Evolutionary conservation across 2,797 vertebrate genomes (phyloP), one percentile per base, ranked within the genome.

Genomic region (Eulemur mongoz): DNA sequence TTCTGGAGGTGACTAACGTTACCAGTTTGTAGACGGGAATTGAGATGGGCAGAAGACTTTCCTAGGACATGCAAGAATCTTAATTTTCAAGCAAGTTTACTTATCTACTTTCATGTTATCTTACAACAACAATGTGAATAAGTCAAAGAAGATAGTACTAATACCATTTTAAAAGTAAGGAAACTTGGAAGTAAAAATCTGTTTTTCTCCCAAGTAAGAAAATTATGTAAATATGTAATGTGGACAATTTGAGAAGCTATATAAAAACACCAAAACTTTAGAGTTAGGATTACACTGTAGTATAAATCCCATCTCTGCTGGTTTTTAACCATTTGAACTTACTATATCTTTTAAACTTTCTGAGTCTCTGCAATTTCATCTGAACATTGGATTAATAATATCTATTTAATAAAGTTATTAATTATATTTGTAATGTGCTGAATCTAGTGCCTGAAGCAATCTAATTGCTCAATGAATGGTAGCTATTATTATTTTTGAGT

Each of bases 11-110:
- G 27, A 35, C 35, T 52, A 87, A 67, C 38, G 18, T 40, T 61
- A 57, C 20, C 69, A 27, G 9, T 73, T 65, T 67, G 40, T 82
- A 50, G 15, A 61, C 2, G 40, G 4, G 7, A 90, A 83, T 14
- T 45, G 25, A 82, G 72, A 54, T 45, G 27, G 14, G 14, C 9
- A 61, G 80, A 45, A 85, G 38, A 82, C 23, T 61, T 67, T 59
- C 10, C 23, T 63, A 72, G 40, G 65, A 88, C 17, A 17, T 79
- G 2, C 12, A 87, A 85, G 65, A 40, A 67, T 72, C 4, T 52
- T 93, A 78, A 40, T 45, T 94, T 93, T 88, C 35, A 89, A 85
- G 27, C 59, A 86, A 22, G 48, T 81, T 89, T 63, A 50, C 23
- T 45, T 32, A 65, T 43, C 32, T 94, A 45, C 12, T 75, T 43